phyloP scores from a whole-genome alignment of 2,113 vertebrate species.

The Platanista minor region DNA sequence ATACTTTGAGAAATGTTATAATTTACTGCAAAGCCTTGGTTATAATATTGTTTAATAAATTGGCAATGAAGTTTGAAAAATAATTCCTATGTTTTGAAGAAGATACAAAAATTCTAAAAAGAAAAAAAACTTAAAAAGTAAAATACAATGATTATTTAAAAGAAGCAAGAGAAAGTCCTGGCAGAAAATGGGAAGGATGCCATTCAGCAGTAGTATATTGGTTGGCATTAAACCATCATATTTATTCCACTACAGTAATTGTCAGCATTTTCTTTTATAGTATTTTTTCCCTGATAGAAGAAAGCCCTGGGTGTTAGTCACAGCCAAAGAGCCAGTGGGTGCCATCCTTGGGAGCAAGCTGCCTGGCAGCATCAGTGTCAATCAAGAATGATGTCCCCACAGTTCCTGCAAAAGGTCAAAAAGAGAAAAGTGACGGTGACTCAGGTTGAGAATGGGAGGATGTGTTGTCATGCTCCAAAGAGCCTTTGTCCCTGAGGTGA shows the following conservation, averaged over 20 bases:
- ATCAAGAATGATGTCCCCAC: not conserved
- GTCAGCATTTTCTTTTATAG: not conserved
- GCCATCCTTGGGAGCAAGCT: not conserved
- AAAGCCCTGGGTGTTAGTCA: not conserved
- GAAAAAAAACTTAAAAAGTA: not conserved
- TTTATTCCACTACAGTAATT: not conserved
- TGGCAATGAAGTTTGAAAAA: not conserved
- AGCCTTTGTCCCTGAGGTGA: not conserved
- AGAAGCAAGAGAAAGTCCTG: not conserved
- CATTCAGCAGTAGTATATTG: not conserved
- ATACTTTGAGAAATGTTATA: not conserved
- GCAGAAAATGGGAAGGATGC: not conserved
- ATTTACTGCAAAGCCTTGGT: not conserved
- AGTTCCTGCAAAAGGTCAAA: not conserved
- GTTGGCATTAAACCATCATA: not conserved
- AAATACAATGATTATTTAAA: not conserved
- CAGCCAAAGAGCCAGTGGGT: not conserved
- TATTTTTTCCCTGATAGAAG: not conserved
- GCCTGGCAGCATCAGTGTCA: constrained; percentile 10
- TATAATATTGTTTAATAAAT: not conserved
- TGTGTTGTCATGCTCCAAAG: not conserved
- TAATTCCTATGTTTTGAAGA: not conserved
- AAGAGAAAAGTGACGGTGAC: not conserved
- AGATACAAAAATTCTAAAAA: not conserved
- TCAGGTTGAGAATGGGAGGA: not conserved